phyloP scores from a whole-genome alignment of 2,113 vertebrate species.

The Chloropsis hardwickii region DNA sequence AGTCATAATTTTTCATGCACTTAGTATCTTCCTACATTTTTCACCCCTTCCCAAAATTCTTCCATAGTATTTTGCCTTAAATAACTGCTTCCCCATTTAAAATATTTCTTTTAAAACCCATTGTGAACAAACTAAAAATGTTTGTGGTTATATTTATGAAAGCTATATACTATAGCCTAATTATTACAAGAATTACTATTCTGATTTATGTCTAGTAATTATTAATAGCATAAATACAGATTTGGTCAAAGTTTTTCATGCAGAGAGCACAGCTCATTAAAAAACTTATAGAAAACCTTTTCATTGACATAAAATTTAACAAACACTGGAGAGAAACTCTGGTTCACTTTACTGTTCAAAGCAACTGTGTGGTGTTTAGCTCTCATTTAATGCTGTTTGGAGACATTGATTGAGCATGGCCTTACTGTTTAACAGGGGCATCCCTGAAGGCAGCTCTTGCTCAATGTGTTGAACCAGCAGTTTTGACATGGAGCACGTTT shows the following conservation, averaged over 20 bases:
- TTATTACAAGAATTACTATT: not conserved
- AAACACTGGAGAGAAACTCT: not conserved
- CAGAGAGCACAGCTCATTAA: not conserved
- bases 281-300: not conserved
- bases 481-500: not conserved
- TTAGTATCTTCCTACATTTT: not conserved
- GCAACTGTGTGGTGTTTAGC: not conserved
- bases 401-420: not conserved
- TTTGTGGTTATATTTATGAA: not conserved
- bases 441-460: not conserved
- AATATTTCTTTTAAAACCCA: not conserved
- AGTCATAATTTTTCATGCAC: not conserved
- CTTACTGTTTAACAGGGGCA: not conserved
- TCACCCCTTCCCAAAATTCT: not conserved
- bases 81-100: not conserved
- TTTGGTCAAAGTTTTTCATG: not conserved
- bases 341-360: not conserved
- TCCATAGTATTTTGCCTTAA: not conserved
- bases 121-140: not conserved
- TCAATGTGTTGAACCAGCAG: fast-evolving
- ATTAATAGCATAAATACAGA: not conserved
- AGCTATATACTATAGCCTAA: not conserved
- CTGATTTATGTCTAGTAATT: not conserved
- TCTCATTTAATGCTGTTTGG: not conserved
- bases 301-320: not conserved